Evolutionary conservation across 2,797 vertebrate genomes (phyloP).

Genomic region (Arrhamphus sclerolepis): DNA sequence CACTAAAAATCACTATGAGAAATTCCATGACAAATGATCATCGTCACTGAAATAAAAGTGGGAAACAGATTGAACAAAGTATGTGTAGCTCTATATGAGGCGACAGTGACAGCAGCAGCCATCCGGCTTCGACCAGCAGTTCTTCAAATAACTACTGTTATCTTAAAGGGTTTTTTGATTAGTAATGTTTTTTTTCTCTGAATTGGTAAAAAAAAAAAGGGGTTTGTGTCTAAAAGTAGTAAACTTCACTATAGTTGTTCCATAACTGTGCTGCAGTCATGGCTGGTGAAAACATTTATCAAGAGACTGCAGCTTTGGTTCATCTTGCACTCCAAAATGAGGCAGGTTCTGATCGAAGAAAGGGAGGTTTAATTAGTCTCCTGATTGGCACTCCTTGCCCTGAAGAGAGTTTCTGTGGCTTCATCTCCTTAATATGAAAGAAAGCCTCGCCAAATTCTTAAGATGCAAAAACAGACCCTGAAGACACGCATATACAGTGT

Average conservation of each 20-base stretch:
- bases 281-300: slow-evolving; percentile 2
- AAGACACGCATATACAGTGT: slow-evolving; percentile 40
- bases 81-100: too few relatives aligned
- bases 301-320: background rate
- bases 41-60: too few relatives aligned
- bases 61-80: too few relatives aligned
- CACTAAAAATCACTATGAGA: too few relatives aligned
- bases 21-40: too few relatives aligned
- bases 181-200: too few relatives aligned
- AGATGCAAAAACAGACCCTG: slow-evolving; percentile 53
- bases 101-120: too few relatives aligned
- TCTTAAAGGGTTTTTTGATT: too few relatives aligned
- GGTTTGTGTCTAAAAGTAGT: background rate
- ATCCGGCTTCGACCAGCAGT: too few relatives aligned
- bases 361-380: slow-evolving; percentile 45
- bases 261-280: background rate
- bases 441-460: slow-evolving; percentile 47
- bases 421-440: slow-evolving; percentile 38
- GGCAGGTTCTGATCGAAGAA: too few relatives aligned
- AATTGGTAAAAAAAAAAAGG: too few relatives aligned
- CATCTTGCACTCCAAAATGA: background rate
- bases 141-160: too few relatives aligned
- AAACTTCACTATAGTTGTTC: background rate
- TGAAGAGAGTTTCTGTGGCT: slow-evolving; percentile 37
- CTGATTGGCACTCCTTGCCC: slow-evolving; percentile 57